phyloP scores from a whole-genome alignment of 2,888 invertebrate genomes.

The Meloe dianella region DNA sequence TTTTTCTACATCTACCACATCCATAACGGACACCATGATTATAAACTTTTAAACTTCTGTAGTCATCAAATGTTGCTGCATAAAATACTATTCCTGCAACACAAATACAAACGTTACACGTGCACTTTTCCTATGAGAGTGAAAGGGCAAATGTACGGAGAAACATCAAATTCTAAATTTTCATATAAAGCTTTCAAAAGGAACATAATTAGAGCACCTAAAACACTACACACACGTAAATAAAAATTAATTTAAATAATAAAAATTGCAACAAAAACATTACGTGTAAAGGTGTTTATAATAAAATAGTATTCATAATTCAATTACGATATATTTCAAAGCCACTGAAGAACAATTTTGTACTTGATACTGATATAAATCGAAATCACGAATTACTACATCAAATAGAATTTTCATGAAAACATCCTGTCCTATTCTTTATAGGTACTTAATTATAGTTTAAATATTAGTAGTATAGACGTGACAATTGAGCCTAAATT shows the following conservation, averaged over 20 bases:
- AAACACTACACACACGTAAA: conserved; percentile 3
- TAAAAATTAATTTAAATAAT: neutral
- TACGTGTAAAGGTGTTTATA: neutral
- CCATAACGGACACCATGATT: conserved; percentile 52
- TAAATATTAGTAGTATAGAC: neutral
- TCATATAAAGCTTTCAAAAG: conserved; percentile 21
- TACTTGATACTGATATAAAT: neutral
- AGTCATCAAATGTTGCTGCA: conserved; percentile 55
- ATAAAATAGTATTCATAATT: conserved; percentile 1
- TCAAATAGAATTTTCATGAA: neutral
- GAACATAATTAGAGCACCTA: conserved; percentile 15
- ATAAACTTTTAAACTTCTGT: conserved; percentile 52
- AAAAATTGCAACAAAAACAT: neutral
- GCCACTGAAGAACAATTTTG: neutral
- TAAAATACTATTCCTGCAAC: conserved; percentile 50
- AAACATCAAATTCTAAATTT: conserved; percentile 27
- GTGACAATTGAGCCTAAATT: neutral
- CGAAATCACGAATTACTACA: neutral
- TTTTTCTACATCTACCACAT: conserved; percentile 53
- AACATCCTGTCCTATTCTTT: neutral
- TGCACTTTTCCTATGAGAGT: neutral
- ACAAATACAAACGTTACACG: conserved; percentile 25
- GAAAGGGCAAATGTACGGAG: neutral
- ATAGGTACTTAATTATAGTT: neutral
- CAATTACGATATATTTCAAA: neutral